A percentile compares a stretch with the other conserved stretches of the same genome.
These are phyloP conservation scores for Argya squamiceps DNA, from an alignment of 2,797 vertebrate genomes.

Conservation along the genomic window DNA sequence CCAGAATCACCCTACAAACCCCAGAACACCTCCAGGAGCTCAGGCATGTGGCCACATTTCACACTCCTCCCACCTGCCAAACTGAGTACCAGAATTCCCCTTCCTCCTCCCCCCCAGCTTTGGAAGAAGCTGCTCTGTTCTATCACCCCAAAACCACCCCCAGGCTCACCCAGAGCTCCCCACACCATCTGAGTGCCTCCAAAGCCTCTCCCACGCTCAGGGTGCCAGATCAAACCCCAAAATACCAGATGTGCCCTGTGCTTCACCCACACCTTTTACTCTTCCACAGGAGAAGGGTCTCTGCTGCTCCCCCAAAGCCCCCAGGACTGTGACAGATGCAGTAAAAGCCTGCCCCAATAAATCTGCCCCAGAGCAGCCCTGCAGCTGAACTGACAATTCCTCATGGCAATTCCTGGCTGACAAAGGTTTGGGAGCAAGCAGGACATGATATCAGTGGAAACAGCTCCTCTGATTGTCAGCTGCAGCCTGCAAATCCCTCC, in stretches of 20 bases:
- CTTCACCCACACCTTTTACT: not conserved
- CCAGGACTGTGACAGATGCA: not conserved
- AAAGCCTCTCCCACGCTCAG: not conserved
- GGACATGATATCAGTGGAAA: not conserved
- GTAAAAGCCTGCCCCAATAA: not conserved
- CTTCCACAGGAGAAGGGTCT: not conserved
- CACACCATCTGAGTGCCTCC: not conserved
- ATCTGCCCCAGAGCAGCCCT: not conserved
- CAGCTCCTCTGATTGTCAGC: not conserved
- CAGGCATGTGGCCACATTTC: fast-evolving
- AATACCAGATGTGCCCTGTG: not conserved
- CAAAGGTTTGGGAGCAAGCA: not conserved
- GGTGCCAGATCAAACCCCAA: not conserved
- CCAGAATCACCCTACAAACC: not conserved
- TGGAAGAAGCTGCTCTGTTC: not conserved
- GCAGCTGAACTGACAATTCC: not conserved
- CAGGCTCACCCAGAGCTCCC: not conserved
- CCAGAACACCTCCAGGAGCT: not conserved
- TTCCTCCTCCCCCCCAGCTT: not conserved
- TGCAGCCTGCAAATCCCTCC: not conserved
- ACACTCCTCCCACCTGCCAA: not conserved
- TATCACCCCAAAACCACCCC: not conserved
- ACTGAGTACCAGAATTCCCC: not conserved
- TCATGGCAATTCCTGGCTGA: not conserved
- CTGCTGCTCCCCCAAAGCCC: not conserved